Evolutionary conservation across 2,113 vertebrate species (phyloP), one percentile per base, ranked within the genome.

Genomic region (Bambusicola thoracicus): DNA sequence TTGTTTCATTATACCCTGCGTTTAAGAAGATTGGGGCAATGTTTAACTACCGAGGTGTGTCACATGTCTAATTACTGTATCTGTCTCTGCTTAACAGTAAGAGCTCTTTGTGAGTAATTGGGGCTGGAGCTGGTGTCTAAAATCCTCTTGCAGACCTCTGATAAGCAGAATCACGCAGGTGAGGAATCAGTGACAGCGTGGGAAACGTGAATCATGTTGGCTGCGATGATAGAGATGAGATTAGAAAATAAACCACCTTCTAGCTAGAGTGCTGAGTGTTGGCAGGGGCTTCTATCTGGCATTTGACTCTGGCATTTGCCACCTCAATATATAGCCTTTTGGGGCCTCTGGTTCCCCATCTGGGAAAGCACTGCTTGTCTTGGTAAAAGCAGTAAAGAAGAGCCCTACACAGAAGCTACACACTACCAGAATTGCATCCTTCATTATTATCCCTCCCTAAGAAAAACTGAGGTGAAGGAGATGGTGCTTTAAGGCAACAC

Each of bases 161-260:
- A 32, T 81, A 38, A 74, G 66, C 48, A 85, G 75, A 81, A 49
- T 85, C 56, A 56, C 75, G 55, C 79, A 94, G 87, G 89, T 89
- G 32, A 94, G 87, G 79, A 93, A 85, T 79, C 11, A 6, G 61
- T 91, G 93, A 90, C 94, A 93, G 72, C 46, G 87, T 96, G 95
- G 94, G 96, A 96, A 97, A 96, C 56, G 72, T 95, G 93, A 97
- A 68, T 97, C 95, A 95, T 62, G 7, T 61, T 4, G 11, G 62
- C 29, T 80, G 85, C 1, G 65, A 93, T 94, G 2, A 0, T 38
- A 80, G 79, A 92, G 94, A 94, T 93, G 89, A 92, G 55, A 73
- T 0, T 2, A 85, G 85, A 85, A 76, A 92, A 17, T 88, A 85
- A 78, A 78, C 22, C 73, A 51, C 56, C 72, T 77, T 87, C 63